A percentile compares a stretch with the other conserved stretches of the same genome.
Conservation (phyloP, 2,888 invertebrate genomes). For the Stenodema calcarata region DNA sequence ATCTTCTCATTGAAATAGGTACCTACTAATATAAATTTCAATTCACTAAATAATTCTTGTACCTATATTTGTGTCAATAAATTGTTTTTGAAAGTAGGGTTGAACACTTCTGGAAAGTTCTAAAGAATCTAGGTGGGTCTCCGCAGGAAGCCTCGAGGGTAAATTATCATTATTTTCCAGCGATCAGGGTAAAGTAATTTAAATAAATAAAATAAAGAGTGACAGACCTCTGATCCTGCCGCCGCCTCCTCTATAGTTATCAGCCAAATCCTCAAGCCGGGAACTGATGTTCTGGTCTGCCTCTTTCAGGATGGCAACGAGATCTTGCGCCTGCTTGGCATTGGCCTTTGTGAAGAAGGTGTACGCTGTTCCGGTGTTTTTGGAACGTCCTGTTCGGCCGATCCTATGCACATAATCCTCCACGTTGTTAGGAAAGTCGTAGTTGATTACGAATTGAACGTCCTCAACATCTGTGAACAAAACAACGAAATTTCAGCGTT, state of each 20-base stretch:
- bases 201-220: too few species aligned
- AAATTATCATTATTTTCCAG: too few species aligned
- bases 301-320: slow-evolving; percentile 89
- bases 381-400: slow-evolving; percentile 72
- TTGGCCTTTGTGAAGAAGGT: slow-evolving; percentile 93
- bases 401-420: slow-evolving; percentile 78
- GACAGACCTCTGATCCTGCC: neutral
- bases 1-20: too few species aligned
- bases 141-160: too few species aligned
- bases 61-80: too few species aligned
- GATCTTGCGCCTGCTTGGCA: slow-evolving; percentile 87
- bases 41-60: too few species aligned
- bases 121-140: too few species aligned
- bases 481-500: neutral
- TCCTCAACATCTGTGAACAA: slow-evolving; percentile 71
- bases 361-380: slow-evolving; percentile 81
- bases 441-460: slow-evolving; percentile 77
- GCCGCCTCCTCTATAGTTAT: slow-evolving; percentile 59
- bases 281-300: slow-evolving; percentile 95
- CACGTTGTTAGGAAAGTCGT: slow-evolving; percentile 73
- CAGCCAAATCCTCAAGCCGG: slow-evolving; percentile 63
- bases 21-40: too few species aligned
- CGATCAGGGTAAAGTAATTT: too few species aligned
- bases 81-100: too few species aligned
- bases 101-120: too few species aligned